These are phyloP conservation scores for Clistopyga incitator DNA, from an alignment of 2,888 invertebrate genomes.

Conservation along the genomic window DNA sequence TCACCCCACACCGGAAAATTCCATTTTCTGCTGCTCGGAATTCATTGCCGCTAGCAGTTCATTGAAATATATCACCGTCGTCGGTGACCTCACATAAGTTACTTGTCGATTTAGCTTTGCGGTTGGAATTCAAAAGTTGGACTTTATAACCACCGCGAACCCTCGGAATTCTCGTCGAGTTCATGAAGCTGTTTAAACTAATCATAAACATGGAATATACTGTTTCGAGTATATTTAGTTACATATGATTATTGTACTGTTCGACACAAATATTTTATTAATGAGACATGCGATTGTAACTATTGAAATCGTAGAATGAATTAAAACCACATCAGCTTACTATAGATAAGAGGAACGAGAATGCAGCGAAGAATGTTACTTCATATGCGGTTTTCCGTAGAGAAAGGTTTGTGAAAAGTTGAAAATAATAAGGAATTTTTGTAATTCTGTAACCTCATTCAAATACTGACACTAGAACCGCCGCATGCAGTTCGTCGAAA, in stretches of 20 bases:
- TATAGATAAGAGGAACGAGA: too few relatives aligned
- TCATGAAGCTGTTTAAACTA: neutral
- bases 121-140: constrained; percentile 63
- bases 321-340: too few relatives aligned
- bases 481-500: too few relatives aligned
- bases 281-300: neutral
- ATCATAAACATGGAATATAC: neutral
- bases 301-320: neutral
- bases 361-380: too few relatives aligned
- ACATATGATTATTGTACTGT: neutral
- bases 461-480: too few relatives aligned
- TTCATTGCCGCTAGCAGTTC: constrained; percentile 66
- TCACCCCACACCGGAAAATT: constrained; percentile 64
- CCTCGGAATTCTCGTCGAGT: neutral
- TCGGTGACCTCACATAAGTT: constrained; percentile 67
- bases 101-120: constrained; percentile 63
- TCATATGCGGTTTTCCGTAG: too few relatives aligned
- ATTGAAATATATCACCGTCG: constrained; percentile 65
- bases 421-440: too few relatives aligned
- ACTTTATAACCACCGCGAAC: constrained; percentile 23
- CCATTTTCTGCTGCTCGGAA: constrained; percentile 67
- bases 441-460: too few relatives aligned
- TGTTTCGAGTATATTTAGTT: neutral
- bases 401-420: too few relatives aligned
- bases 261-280: neutral